phyloP scores from a whole-genome alignment of 2,888 invertebrate species.

The Formica aserva region DNA sequence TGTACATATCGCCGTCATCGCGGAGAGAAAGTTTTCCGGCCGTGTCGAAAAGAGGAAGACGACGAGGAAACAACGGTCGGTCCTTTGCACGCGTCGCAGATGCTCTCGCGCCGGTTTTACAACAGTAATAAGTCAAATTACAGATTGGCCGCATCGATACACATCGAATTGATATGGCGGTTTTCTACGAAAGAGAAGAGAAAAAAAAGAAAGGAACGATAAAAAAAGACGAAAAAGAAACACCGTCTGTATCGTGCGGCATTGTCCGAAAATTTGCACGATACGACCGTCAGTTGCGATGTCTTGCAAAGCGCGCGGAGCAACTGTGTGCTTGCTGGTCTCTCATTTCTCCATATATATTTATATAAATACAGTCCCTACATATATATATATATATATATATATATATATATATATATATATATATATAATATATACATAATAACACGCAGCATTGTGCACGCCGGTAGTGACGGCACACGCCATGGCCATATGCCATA shows the following conservation, averaged over 20 bases:
- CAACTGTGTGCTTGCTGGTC: constrained; percentile 78
- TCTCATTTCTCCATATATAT: constrained; percentile 73
- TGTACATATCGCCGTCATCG: constrained; percentile 47
- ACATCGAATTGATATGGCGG: not conserved
- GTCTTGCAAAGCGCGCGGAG: constrained; percentile 60
- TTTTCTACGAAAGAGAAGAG: constrained; percentile 52
- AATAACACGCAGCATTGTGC: constrained; percentile 78
- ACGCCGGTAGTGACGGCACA: constrained; percentile 72
- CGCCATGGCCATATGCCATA: constrained; percentile 82
- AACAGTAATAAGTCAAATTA: constrained; percentile 81
- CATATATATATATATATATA: constrained; percentile 65
- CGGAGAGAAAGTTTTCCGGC: constrained; percentile 74
- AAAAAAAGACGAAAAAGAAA: constrained; percentile 9
- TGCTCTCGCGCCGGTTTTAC: constrained; percentile 75
- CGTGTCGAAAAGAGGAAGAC: constrained; percentile 52
- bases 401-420: too few relatives aligned
- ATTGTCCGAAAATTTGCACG: constrained; percentile 82
- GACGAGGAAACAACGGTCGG: constrained; percentile 64
- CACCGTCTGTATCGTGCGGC: constrained; percentile 66
- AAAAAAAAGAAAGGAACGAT: constrained; percentile 62
- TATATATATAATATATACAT: constrained; percentile 3
- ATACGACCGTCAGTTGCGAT: constrained; percentile 80
- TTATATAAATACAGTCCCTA: constrained; percentile 77
- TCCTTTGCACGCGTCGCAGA: constrained; percentile 73
- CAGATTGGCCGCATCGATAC: constrained; percentile 77